A percentile compares a stretch with the other conserved stretches of the same genome.
These are phyloP conservation scores for Drosophila mulleri DNA, from an alignment of 2,888 invertebrate genomes.

Conservation along the genomic window DNA sequence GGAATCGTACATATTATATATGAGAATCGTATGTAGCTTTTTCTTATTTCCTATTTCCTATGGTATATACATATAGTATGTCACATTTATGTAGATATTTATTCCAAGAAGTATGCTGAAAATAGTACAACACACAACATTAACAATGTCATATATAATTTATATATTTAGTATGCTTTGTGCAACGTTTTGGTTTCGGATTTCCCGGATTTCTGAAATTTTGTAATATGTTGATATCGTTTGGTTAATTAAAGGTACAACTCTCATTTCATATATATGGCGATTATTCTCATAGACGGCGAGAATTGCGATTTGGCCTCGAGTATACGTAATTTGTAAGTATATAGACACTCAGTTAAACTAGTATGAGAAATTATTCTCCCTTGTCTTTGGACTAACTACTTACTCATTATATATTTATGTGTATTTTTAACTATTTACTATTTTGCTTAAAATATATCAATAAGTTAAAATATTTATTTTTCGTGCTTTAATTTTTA, in stretches of 20 bases:
- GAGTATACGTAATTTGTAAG: conserved; percentile 20
- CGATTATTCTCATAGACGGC: conserved; percentile 32
- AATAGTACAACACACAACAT: conserved; percentile 49
- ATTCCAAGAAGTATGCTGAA: conserved; percentile 40
- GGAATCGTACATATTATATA: conserved; percentile 38
- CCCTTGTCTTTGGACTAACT: conserved; percentile 31
- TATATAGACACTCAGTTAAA: conserved; percentile 38
- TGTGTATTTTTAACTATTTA: neutral
- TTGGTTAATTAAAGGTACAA: conserved; percentile 70
- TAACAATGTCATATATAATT: conserved; percentile 46
- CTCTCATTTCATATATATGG: conserved; percentile 57
- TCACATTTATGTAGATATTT: conserved; percentile 50
- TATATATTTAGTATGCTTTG: conserved; percentile 7
- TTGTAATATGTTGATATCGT: conserved; percentile 33
- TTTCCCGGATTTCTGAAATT: conserved; percentile 26
- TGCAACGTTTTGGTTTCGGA: conserved; percentile 56
- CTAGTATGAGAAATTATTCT: conserved; percentile 5
- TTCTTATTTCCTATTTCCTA: conserved; percentile 8
- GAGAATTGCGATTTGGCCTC: conserved; percentile 48
- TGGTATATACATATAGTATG: conserved; percentile 29
- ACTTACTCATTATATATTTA: conserved; percentile 25
- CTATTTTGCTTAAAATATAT: conserved; percentile 9
- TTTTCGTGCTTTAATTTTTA: neutral
- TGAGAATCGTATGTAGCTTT: conserved; percentile 46
- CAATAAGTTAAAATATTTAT: neutral